Conservation (phyloP, 2,113 vertebrate species). For the Nycticorax nycticorax region DNA sequence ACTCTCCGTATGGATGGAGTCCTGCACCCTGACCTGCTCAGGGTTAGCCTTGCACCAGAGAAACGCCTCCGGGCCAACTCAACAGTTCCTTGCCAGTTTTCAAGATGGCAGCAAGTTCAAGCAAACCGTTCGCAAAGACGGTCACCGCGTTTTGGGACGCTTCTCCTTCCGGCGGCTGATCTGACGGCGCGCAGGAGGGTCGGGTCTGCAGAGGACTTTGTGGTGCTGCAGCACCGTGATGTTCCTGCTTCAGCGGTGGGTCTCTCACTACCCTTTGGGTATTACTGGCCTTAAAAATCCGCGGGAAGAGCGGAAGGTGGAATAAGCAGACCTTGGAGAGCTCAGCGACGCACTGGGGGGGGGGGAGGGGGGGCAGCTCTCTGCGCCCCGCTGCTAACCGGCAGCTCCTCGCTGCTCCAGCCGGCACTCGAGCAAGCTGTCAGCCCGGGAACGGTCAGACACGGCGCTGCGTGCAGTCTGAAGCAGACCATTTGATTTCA, state of each 20-base stretch:
- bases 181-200: background rate
- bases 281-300: background rate
- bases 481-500: background rate
- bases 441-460: no score
- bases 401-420: background rate
- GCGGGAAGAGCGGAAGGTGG: background rate
- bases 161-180: background rate
- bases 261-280: background rate
- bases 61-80: background rate
- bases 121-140: background rate
- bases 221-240: background rate
- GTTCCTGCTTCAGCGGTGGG: background rate
- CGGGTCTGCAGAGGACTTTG: background rate
- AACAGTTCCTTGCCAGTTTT: background rate
- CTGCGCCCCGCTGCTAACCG: rapidly evolving
- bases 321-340: background rate
- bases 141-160: background rate
- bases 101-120: background rate
- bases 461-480: background rate
- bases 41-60: background rate
- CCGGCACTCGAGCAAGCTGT: background rate
- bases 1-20: background rate
- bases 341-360: no score
- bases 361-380: no score
- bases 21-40: background rate